Evolutionary conservation across 1,140 invertebrate genomes (phyloP), one percentile per base, ranked within the genome.

Genomic region (Bactericera cockerelli): DNA sequence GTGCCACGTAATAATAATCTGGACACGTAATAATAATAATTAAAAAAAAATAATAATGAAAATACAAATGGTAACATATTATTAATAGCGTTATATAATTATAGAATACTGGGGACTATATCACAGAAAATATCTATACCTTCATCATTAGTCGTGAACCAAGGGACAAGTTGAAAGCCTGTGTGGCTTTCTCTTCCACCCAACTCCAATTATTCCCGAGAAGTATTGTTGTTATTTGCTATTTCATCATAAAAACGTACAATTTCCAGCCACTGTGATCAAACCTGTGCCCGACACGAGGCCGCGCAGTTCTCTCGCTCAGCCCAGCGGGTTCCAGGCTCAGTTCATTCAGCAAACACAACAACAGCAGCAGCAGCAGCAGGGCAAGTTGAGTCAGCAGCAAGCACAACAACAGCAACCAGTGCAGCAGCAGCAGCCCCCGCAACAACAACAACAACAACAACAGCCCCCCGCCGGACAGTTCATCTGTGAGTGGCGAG

Each of bases 401-500:
- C 26, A 55, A 63, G 54, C 42, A 60, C 2, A 8, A 28, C 6
- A 56, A 25, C n/a, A 28, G 36, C 1, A 24, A 24, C 22, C n/a
- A 54, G 8, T 57, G 14, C 59, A 60, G n/a, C 21, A 31, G 14
- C 22, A 36, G n/a, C 1, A 26, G 11, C 56, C n/a, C 13, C 26
- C 13, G 21, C 13, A 33, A 19, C 33, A 26, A n/a, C 55, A 39
- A 16, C 59, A 55, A 49, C 59, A 57, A 28, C 13, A 2, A 10
- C 39, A 14, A 19, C 42, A 24, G 49, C 2, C 26, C 8, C 19
- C 59, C 26, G 53, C 39, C 58, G 66, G 66, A 1, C 66, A 66
- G 0, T 93, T 82, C 71, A 76, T 93, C 2, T 95, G 93, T 67
- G 91, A 95, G 69, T 95, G 92, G 92, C 79, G 85, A 59, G 87